Base-by-base conservation (phyloP, 2,888 invertebrate genomes). In the Enchytraeus crypticus region DNA sequence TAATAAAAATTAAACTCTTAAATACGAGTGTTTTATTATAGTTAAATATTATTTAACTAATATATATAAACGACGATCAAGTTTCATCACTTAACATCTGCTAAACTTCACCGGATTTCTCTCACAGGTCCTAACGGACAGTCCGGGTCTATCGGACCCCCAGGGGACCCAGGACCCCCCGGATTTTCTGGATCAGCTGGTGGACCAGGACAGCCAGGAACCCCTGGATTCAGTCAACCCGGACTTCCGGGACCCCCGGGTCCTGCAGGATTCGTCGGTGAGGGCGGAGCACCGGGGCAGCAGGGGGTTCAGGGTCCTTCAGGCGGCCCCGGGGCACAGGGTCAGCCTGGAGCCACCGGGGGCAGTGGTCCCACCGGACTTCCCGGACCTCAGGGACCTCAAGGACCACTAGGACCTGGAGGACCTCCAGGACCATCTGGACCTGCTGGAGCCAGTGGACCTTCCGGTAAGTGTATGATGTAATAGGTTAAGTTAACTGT, bases 121-220 rank as follows among this genome's bases (percentile, higher is more conserved):
- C n/a, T n/a, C n/a, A n/a, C n/a, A n/a, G 53, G 63, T 26, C 57
- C 63, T 43, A 18, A 38, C n/a, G 61, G 61, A 30, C 27, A 53
- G 38, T 30, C 55, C n/a, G 27, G 66, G 65, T n/a, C 72, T n/a
- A n/a, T n/a, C n/a, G n/a, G n/a, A n/a, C n/a, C n/a, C n/a, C n/a
- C n/a, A n/a, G n/a, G n/a, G n/a, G n/a, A n/a, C 72, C 30, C 69
- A 69, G 29, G 63, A 26, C 53, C 54, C 18, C 49, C 55, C 38
- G 63, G 65, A 45, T 38, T 32, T 33, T 43, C 56, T 27, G 66
- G 66, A 23, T 32, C 32, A 26, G 23, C 51, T 21, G 61, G 61
- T n/a, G 45, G 14, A 11, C n/a, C 53, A 27, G 65, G 65, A n/a
- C 60, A 60, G 34, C 47, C 30, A 23, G 61, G 60, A 26, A 26